Conservation (phyloP, 2,888 invertebrate species). For the Lydus trimaculatus region DNA sequence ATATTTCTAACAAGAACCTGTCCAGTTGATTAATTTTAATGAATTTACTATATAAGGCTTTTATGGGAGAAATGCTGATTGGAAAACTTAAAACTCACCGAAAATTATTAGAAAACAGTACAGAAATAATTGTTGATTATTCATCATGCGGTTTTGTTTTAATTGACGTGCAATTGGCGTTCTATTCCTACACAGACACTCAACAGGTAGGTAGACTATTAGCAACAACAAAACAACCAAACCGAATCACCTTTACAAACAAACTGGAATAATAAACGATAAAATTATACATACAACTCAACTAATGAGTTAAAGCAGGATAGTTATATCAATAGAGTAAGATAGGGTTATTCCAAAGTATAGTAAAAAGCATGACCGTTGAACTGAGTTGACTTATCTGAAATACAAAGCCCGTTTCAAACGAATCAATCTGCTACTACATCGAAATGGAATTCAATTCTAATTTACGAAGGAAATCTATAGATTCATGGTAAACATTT, state of each 20-base stretch:
- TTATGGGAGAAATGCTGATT: too few species aligned
- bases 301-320: background rate
- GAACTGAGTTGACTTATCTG: constrained; percentile 4
- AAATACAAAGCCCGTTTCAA: background rate
- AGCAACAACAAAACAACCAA: background rate
- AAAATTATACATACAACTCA: background rate
- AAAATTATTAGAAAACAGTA: background rate
- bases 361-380: constrained; percentile 3
- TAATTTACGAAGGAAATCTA: too few species aligned
- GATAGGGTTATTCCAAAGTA: background rate
- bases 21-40: too few species aligned
- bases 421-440: too few species aligned
- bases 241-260: background rate
- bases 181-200: background rate
- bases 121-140: background rate
- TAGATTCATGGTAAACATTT: too few species aligned
- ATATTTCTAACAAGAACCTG: background rate
- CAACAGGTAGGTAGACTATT: background rate
- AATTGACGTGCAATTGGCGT: background rate
- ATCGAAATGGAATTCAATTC: background rate
- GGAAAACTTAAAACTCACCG: background rate
- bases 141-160: background rate
- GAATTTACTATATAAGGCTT: too few species aligned
- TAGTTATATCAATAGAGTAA: background rate
- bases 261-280: background rate